Percentiles rank a stretch among this genome's conserved stretches.
phyloP scores from a whole-genome alignment of 2,888 invertebrate species.

The Lasioglossum vierecki region DNA sequence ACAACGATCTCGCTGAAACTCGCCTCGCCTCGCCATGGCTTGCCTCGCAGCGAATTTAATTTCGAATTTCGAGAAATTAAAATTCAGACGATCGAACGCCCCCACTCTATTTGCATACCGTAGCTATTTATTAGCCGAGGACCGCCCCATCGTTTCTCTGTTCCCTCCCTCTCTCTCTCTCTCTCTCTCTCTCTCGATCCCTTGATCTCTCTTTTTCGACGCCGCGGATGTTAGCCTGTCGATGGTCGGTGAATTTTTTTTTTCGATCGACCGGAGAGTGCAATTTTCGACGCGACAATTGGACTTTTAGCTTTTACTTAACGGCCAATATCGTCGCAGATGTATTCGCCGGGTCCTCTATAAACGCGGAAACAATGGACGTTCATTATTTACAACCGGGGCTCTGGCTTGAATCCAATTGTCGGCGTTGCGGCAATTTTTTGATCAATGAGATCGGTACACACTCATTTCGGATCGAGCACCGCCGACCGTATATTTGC shows the following conservation, averaged over 20 bases:
- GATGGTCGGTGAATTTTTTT: neutral
- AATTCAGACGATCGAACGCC: conserved; percentile 73
- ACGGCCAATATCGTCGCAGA: neutral
- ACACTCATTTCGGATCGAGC: conserved; percentile 2
- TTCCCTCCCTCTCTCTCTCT: neutral
- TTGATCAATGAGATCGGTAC: conserved; percentile 32
- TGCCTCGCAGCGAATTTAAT: conserved; percentile 63
- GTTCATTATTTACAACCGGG: conserved; percentile 49
- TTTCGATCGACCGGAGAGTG: neutral
- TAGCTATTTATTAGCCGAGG: conserved; percentile 69
- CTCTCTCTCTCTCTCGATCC: neutral
- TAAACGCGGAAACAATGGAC: conserved; percentile 34
- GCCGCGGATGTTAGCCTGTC: neutral
- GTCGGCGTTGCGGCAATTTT: conserved; percentile 32
- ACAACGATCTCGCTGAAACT: neutral
- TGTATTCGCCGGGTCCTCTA: conserved; percentile 14
- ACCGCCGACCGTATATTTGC: conserved; percentile 6
- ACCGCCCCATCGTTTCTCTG: conserved; percentile 1
- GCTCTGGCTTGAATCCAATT: conserved; percentile 46
- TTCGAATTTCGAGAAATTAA: conserved; percentile 71
- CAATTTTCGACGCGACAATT: neutral
- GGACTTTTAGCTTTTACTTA: conserved; percentile 16
- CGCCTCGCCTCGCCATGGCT: neutral
- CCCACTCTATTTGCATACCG: conserved; percentile 72
- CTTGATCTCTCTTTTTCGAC: neutral